A percentile compares a stretch with the other conserved stretches of the same genome.
Evolutionary conservation across 2,888 invertebrate genomes (phyloP).

Genomic region (Steromphala cineraria): DNA sequence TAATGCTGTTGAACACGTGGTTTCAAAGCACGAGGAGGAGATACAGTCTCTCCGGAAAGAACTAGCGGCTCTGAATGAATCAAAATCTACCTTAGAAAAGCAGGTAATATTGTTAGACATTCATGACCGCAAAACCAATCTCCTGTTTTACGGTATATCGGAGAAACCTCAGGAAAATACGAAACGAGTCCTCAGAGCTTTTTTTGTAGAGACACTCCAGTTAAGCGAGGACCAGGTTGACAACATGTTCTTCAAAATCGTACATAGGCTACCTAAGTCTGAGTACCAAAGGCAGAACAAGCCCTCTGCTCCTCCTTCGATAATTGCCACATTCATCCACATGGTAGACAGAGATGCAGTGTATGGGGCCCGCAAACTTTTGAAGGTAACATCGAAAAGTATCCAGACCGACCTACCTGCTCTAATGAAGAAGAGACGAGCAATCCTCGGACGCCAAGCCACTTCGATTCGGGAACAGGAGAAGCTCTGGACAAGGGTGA

Average conservation of each 20-base stretch:
- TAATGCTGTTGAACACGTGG: too few species aligned
- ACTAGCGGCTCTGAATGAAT: background rate
- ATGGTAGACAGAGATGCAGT: background rate
- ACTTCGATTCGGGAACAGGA: background rate
- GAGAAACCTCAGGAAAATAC: background rate
- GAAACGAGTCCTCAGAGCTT: background rate
- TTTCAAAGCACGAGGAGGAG: too few species aligned
- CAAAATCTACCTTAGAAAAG: background rate
- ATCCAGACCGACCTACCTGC: background rate
- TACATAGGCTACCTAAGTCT: background rate
- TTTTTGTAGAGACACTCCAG: background rate
- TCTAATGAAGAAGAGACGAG: background rate
- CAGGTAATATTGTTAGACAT: background rate
- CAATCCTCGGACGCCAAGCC: background rate
- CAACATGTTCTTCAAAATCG: background rate
- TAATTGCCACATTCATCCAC: background rate
- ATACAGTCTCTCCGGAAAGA: too few species aligned
- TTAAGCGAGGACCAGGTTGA: background rate
- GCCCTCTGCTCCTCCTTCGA: background rate
- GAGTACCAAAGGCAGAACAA: background rate
- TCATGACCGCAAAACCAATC: background rate
- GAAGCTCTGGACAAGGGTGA: background rate
- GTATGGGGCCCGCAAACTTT: background rate
- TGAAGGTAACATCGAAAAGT: background rate
- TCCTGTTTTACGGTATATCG: background rate